These are phyloP conservation scores for Poecilia wingei DNA, from an alignment of 2,797 vertebrate genomes.

Conservation along the genomic window DNA sequence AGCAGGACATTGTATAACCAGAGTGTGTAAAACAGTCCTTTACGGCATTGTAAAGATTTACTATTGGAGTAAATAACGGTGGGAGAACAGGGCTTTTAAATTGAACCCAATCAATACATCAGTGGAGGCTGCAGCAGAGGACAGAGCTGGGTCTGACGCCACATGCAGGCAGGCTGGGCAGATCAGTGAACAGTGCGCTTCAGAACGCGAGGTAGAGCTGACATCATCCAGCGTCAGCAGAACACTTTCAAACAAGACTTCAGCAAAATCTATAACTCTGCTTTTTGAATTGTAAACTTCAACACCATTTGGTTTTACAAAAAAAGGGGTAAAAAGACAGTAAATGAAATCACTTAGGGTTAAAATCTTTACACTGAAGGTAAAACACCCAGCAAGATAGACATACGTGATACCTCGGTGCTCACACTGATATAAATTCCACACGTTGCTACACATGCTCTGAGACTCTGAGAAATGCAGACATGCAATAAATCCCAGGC, in stretches of 20 bases:
- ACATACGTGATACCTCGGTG: conserved; percentile 28
- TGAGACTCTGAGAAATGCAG: conserved; percentile 65
- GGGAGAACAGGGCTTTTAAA: conserved; percentile 83
- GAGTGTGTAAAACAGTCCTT: conserved; percentile 83
- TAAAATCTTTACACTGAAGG: conserved; percentile 17
- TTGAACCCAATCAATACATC: conserved; percentile 81
- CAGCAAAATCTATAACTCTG: conserved; percentile 14
- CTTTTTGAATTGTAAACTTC: conserved; percentile 15
- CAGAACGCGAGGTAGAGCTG: conserved; percentile 18
- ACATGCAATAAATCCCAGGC: conserved; percentile 72
- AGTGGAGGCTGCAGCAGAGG: conserved; percentile 71
- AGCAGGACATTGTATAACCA: conserved; percentile 79
- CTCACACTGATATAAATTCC: conserved; percentile 53
- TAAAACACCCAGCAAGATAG: conserved; percentile 1
- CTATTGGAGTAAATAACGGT: conserved; percentile 85
- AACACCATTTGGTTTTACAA: background rate
- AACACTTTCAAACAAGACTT: conserved; percentile 36
- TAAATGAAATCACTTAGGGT: conserved; percentile 16
- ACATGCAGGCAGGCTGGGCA: conserved; percentile 47
- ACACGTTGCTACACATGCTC: conserved; percentile 36
- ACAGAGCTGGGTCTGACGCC: conserved; percentile 63
- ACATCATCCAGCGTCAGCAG: conserved; percentile 28
- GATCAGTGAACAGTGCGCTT: conserved; percentile 24
- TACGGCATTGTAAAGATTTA: conserved; percentile 88
- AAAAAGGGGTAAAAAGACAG: background rate